phyloP scores from a whole-genome alignment of 2,888 invertebrate species.

The Polia nebulosa region DNA sequence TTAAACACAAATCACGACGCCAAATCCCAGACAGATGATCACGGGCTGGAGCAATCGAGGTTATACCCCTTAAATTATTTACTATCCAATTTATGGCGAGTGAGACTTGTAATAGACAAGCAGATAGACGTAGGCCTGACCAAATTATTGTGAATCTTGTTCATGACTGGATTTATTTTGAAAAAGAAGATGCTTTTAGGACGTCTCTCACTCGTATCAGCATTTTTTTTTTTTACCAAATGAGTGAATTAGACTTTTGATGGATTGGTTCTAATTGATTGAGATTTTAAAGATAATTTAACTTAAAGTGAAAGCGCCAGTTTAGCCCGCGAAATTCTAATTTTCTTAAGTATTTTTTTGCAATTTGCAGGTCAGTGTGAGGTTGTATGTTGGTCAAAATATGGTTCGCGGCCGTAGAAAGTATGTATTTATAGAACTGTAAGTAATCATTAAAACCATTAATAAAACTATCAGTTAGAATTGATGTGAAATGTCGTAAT shows the following conservation, averaged over 20 bases:
- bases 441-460: too few species aligned
- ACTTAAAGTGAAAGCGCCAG: too few species aligned
- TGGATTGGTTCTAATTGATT: background rate
- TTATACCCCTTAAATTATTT: slow-evolving; percentile 48
- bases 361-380: too few species aligned
- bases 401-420: too few species aligned
- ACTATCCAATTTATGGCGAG: slow-evolving; percentile 43
- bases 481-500: too few species aligned
- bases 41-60: slow-evolving; percentile 2
- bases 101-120: slow-evolving; percentile 51
- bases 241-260: background rate
- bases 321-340: too few species aligned
- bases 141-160: slow-evolving; percentile 21
- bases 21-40: slow-evolving; percentile 38
- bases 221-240: background rate
- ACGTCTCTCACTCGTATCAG: background rate
- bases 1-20: slow-evolving; percentile 17
- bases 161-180: slow-evolving; percentile 15
- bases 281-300: too few species aligned
- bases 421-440: too few species aligned
- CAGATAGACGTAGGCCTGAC: slow-evolving; percentile 38
- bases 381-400: too few species aligned
- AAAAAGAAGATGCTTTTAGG: slow-evolving; percentile 8
- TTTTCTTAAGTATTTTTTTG: too few species aligned
- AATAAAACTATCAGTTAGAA: too few species aligned